These are phyloP conservation scores for Heliconius eleuchia DNA, from an alignment of 1,140 invertebrate species.

Conservation along the genomic window DNA sequence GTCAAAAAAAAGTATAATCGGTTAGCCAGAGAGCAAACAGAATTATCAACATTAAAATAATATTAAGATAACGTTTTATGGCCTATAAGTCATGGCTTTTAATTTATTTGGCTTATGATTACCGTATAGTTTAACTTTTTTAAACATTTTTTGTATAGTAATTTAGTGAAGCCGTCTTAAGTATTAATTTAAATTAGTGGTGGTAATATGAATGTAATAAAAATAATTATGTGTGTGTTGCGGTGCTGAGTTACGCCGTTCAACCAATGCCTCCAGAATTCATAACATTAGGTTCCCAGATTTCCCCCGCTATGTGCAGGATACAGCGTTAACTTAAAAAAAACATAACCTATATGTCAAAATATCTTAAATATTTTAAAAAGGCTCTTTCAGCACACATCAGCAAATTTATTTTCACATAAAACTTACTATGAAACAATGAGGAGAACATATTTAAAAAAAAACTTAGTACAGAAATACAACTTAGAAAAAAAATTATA, in stretches of 20 bases:
- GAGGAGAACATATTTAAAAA: too few relatives aligned
- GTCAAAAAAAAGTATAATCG: conserved; percentile 42
- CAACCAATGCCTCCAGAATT: not conserved
- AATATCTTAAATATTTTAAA: too few relatives aligned
- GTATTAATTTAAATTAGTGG: not conserved
- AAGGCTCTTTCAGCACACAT: too few relatives aligned
- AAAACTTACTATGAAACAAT: too few relatives aligned
- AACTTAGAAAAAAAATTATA: too few relatives aligned
- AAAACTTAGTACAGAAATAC: too few relatives aligned
- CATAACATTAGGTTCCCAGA: too few relatives aligned
- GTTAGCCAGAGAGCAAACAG: conserved; percentile 23
- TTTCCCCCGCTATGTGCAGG: too few relatives aligned
- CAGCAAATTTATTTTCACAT: too few relatives aligned
- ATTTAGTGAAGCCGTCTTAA: not conserved
- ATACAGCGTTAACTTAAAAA: too few relatives aligned
- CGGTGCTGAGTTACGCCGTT: not conserved
- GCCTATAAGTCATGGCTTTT: conserved; percentile 29
- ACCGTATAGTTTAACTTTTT: not conserved
- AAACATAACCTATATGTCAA: too few relatives aligned
- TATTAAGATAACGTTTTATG: conserved; percentile 46
- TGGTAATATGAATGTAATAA: not conserved
- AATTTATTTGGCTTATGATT: conserved; percentile 8
- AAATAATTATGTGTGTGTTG: not conserved
- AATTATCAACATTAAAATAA: conserved; percentile 56
- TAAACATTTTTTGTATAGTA: not conserved